Evolutionary conservation across 2,888 invertebrate species (phyloP).

Genomic region (Oligia strigilis): DNA sequence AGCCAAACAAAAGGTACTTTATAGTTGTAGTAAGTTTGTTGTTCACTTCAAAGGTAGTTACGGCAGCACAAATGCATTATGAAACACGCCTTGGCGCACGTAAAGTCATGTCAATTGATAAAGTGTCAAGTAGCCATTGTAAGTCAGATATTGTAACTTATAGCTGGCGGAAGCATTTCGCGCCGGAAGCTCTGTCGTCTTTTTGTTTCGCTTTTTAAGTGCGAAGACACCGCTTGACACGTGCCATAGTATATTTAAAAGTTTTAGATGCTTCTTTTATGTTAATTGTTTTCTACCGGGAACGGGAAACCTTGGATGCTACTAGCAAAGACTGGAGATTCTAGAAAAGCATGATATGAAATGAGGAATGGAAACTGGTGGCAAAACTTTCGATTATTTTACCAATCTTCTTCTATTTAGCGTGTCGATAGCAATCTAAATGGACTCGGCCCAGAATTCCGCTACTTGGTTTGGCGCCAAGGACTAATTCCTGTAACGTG

Average conservation of each 20-base stretch:
- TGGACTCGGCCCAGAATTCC: no score
- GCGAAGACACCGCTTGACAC: slow-evolving; percentile 71
- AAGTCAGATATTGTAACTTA: slow-evolving; percentile 64
- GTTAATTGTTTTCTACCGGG: not conserved
- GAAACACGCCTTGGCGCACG: slow-evolving; percentile 4
- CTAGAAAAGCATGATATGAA: no score
- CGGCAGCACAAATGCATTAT: not conserved
- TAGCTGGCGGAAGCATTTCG: slow-evolving; percentile 81
- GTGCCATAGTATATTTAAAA: slow-evolving; percentile 54
- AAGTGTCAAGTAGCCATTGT: slow-evolving; percentile 59
- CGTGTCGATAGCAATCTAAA: no score
- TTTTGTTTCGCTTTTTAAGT: slow-evolving; percentile 79
- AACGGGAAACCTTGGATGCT: not conserved
- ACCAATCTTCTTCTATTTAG: not conserved
- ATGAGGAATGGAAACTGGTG: not conserved
- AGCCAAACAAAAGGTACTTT: not conserved
- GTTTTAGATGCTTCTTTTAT: not conserved
- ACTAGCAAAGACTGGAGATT: not conserved
- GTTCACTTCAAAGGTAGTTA: not conserved
- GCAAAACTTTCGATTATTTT: not conserved
- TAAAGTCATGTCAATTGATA: slow-evolving; percentile 28
- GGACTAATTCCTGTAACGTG: no score
- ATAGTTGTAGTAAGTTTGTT: not conserved
- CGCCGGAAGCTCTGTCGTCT: slow-evolving; percentile 82
- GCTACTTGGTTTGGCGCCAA: no score